Evolutionary conservation across 2,797 vertebrate species (phyloP).

Genomic region (Poeciliopsis paucimaculata): DNA sequence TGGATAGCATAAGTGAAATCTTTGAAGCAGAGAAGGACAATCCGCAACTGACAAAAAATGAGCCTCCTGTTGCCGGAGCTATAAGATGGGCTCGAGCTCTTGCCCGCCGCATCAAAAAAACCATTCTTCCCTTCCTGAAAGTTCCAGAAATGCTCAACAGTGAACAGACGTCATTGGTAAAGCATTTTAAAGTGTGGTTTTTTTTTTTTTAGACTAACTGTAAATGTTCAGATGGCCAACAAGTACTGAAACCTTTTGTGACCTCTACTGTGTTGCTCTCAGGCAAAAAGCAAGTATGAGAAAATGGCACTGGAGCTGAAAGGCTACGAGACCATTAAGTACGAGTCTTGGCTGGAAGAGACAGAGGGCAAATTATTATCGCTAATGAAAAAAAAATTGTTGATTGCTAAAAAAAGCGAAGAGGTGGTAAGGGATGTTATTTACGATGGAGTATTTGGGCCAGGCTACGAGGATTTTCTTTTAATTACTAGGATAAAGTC

Average conservation of each 20-base stretch:
- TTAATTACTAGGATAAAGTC: no score
- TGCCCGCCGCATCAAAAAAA: conserved; percentile 81
- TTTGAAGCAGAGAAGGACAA: conserved; percentile 82
- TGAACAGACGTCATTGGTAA: conserved; percentile 81
- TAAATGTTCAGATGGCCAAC: background rate
- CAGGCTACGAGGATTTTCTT: no score
- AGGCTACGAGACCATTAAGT: conserved; percentile 83
- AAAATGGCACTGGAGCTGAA: conserved; percentile 81
- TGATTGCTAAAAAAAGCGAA: conserved; percentile 59
- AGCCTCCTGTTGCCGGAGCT: conserved; percentile 89
- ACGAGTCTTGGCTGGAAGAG: conserved; percentile 77
- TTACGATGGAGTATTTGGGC: no score
- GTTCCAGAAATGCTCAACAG: conserved; percentile 81
- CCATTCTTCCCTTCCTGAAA: conserved; percentile 85
- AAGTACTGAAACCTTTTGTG: background rate
- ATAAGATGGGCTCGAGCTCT: conserved; percentile 89
- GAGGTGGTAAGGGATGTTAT: conserved; percentile 63
- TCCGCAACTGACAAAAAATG: conserved; percentile 85
- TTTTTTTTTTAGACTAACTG: background rate
- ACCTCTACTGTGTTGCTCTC: conserved; percentile 28
- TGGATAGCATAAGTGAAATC: conserved; percentile 81
- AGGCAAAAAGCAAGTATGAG: conserved; percentile 87
- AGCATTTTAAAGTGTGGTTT: conserved; percentile 14
- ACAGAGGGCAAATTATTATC: conserved; percentile 75
- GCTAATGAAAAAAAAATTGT: conserved; percentile 84